A percentile compares a stretch with the other conserved stretches of the same genome.
These are phyloP conservation scores for Halcyon chelicuti DNA, from an alignment of 2,797 vertebrate species.

Conservation along the genomic window DNA sequence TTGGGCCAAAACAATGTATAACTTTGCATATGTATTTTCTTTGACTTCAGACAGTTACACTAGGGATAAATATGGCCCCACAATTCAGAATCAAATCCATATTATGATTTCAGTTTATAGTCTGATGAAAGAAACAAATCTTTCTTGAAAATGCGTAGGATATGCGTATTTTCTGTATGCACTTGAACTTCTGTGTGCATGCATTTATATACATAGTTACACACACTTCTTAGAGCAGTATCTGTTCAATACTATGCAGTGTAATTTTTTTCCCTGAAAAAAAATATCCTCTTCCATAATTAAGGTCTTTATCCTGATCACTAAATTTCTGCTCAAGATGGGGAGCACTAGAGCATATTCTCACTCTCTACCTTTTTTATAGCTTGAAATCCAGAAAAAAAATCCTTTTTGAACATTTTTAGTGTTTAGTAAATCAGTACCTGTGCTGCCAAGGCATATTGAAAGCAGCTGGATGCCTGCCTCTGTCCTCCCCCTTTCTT, in stretches of 20 bases:
- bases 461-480: constrained; percentile 79
- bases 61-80: neutral
- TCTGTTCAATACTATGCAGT: neutral
- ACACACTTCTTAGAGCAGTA: neutral
- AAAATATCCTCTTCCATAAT: constrained; percentile 44
- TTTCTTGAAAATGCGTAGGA: neutral
- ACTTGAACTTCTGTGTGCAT: neutral
- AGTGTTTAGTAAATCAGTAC: constrained; percentile 62
- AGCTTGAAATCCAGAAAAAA: constrained; percentile 50
- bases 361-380: constrained; percentile 30
- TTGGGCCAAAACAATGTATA: neutral
- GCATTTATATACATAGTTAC: rapidly evolving
- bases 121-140: constrained; percentile 1
- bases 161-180: neutral
- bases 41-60: neutral
- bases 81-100: neutral
- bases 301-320: neutral
- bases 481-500: constrained; percentile 58
- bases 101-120: neutral
- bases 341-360: constrained; percentile 1
- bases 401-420: constrained; percentile 28
- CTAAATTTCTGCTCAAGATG: constrained; percentile 9
- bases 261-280: neutral
- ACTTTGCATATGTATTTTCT: neutral
- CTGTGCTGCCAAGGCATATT: constrained; percentile 75